A percentile compares a stretch with the other conserved stretches of the same genome.
phyloP scores from a whole-genome alignment of 2,888 invertebrate genomes.

The Amphimallon solstitiale region DNA sequence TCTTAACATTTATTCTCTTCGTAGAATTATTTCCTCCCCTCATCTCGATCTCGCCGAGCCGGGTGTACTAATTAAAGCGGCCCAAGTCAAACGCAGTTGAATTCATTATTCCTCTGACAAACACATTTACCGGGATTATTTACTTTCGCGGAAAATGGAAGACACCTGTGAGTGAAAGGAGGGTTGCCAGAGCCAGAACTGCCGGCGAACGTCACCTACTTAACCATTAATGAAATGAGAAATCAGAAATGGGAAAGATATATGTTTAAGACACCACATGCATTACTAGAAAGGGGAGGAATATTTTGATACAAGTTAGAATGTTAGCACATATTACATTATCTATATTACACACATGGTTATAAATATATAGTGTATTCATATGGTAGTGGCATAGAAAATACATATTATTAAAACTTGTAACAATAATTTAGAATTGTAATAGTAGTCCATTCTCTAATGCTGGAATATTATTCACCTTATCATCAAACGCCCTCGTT shows the following conservation, averaged over 20 bases:
- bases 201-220: conserved; percentile 2
- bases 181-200: conserved; percentile 23
- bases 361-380: no score
- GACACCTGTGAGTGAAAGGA: conserved; percentile 30
- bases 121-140: conserved; percentile 30
- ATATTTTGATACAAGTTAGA: no score
- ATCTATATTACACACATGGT: no score
- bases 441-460: no score
- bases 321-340: no score
- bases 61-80: conserved; percentile 24
- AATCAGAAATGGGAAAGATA: conserved; percentile 17
- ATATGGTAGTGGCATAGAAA: no score
- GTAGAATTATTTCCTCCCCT: conserved; percentile 18
- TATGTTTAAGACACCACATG: conserved; percentile 18
- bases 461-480: no score
- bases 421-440: no score
- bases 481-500: no score
- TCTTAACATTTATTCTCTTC: conserved; percentile 25
- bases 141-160: conserved; percentile 33
- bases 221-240: conserved; percentile 20
- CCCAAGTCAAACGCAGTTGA: conserved; percentile 30
- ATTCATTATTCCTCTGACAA: conserved; percentile 33
- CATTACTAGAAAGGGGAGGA: conserved; percentile 11
- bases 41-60: not conserved
- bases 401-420: no score